phyloP scores from a whole-genome alignment of 2,888 invertebrate species.

The Rotaria sp. region DNA sequence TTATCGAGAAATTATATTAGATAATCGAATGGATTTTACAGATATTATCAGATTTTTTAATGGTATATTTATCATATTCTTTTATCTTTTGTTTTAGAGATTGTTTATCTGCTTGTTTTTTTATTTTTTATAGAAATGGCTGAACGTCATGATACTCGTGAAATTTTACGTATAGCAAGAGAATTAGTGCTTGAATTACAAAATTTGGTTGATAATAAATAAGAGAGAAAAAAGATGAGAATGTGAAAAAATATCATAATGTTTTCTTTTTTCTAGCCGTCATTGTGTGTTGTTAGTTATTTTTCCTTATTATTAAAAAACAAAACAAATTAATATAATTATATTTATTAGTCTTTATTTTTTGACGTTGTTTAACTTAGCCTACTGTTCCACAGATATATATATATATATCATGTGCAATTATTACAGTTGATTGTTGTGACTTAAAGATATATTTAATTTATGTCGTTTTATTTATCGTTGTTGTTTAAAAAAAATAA shows the following conservation, averaged over 20 bases:
- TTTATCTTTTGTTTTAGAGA: not conserved
- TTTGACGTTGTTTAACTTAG: not conserved
- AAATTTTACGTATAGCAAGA: slow-evolving; percentile 73
- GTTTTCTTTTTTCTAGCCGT: not conserved
- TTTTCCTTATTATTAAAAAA: not conserved
- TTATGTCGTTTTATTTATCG: not conserved
- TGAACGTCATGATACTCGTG: slow-evolving; percentile 78
- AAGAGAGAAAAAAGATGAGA: not conserved
- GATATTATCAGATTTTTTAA: slow-evolving; percentile 97
- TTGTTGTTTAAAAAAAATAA: not conserved
- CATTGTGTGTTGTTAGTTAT: not conserved
- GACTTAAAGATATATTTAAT: not conserved
- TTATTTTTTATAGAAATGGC: slow-evolving; percentile 76
- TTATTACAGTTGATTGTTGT: not conserved
- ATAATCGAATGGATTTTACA: slow-evolving; percentile 93
- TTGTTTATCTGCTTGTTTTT: not conserved
- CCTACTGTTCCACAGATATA: not conserved
- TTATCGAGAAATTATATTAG: slow-evolving; percentile 84
- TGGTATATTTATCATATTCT: slow-evolving; percentile 61
- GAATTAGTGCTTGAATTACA: slow-evolving; percentile 80
- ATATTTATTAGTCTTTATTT: not conserved
- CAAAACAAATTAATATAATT: not conserved
- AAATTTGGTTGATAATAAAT: slow-evolving; percentile 73
- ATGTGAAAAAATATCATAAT: no score
- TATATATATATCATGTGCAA: not conserved